These are phyloP conservation scores for Apocheima hispidaria DNA, from an alignment of 2,888 invertebrate genomes.

Conservation along the genomic window DNA sequence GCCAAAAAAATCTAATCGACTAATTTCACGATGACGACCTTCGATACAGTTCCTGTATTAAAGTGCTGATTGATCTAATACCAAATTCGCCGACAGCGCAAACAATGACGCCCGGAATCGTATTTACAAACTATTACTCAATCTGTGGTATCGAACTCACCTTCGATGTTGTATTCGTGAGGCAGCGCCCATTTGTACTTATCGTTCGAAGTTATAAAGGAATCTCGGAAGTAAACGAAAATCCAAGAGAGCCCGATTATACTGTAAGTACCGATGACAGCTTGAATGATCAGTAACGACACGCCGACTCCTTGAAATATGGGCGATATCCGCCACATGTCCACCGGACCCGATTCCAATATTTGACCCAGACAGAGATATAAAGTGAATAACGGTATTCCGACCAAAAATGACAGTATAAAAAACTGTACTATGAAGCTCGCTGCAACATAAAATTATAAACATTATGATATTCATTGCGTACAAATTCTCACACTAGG, in stretches of 20 bases:
- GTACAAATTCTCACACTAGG: constrained; percentile 23
- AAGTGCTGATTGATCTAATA: constrained; percentile 49
- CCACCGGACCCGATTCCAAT: constrained; percentile 93
- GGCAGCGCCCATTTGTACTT: constrained; percentile 93
- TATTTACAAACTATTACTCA: constrained; percentile 2
- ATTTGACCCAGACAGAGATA: constrained; percentile 95
- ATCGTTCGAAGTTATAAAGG: constrained; percentile 93
- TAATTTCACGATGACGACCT: constrained; percentile 57
- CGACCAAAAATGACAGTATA: constrained; percentile 92
- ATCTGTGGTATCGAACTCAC: constrained; percentile 64
- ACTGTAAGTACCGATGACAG: constrained; percentile 94
- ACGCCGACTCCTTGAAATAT: constrained; percentile 96
- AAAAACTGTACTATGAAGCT: constrained; percentile 96
- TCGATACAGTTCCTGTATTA: constrained; percentile 58
- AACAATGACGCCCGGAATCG: constrained; percentile 43
- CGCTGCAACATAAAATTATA: constrained; percentile 81
- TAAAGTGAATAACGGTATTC: constrained; percentile 94
- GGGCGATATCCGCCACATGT: constrained; percentile 97
- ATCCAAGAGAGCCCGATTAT: constrained; percentile 96
- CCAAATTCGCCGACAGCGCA: constrained; percentile 52
- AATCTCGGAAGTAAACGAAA: constrained; percentile 94
- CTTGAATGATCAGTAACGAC: constrained; percentile 91
- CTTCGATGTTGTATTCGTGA: constrained; percentile 88
- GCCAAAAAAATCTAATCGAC: constrained; percentile 56
- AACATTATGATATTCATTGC: constrained; percentile 32